phyloP scores from a whole-genome alignment of 2,888 invertebrate genomes.

The Tachina lurida region DNA sequence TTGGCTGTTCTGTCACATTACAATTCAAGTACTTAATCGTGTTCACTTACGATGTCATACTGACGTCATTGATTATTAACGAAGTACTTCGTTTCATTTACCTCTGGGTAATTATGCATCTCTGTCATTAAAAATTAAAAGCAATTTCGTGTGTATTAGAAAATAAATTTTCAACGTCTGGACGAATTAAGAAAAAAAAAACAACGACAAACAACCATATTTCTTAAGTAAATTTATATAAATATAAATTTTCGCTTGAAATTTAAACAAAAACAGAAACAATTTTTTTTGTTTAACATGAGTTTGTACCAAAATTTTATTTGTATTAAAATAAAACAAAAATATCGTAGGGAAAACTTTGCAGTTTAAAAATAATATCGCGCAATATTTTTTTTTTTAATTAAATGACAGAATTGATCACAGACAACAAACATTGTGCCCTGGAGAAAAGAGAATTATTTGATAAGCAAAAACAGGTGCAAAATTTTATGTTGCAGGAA shows the following conservation, averaged over 20 bases:
- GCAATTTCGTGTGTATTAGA: constrained; percentile 5
- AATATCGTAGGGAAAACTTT: background rate
- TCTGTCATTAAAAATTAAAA: constrained; percentile 10
- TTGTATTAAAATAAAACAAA: background rate
- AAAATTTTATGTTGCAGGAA: background rate
- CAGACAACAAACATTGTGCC: constrained; percentile 1
- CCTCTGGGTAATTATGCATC: constrained; percentile 7
- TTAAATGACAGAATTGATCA: constrained; percentile 19
- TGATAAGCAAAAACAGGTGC: constrained; percentile 43
- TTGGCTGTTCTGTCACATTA: too few relatives aligned
- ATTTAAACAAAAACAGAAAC: constrained; percentile 3
- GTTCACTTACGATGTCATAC: too few relatives aligned
- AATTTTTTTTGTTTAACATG: background rate
- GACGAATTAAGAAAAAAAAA: constrained; percentile 3
- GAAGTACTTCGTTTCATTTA: too few relatives aligned
- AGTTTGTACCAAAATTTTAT: constrained; percentile 6
- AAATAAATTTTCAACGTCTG: constrained; percentile 24
- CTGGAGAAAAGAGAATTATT: constrained; percentile 22
- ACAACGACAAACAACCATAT: constrained; percentile 39
- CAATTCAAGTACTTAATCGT: too few relatives aligned
- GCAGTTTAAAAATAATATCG: background rate
- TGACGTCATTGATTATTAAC: too few relatives aligned
- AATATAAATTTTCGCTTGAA: constrained; percentile 34
- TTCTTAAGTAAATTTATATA: constrained; percentile 11
- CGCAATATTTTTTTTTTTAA: background rate